Evolutionary conservation across 2,113 vertebrate species (phyloP).

Genomic region (Caracal caracal): DNA sequence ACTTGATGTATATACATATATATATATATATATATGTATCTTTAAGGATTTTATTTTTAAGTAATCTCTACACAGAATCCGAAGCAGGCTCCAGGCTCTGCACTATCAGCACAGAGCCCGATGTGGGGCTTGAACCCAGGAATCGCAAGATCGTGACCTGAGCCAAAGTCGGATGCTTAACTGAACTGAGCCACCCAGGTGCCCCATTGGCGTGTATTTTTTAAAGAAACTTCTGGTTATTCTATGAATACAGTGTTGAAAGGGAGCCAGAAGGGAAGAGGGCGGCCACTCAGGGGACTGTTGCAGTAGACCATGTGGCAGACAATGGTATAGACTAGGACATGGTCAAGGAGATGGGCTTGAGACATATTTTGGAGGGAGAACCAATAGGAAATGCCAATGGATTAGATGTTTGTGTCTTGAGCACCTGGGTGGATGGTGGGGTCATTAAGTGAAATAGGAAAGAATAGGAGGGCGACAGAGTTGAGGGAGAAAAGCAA

Average conservation of each 20-base stretch:
- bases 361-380: not conserved
- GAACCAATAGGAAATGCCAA: not conserved
- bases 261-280: not conserved
- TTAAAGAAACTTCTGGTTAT: not conserved
- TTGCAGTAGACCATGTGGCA: not conserved
- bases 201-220: not conserved
- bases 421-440: not conserved
- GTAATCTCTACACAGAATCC: not conserved
- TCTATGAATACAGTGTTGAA: not conserved
- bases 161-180: too few species aligned
- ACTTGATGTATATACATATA: too few species aligned
- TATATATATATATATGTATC: not conserved
- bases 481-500: not conserved
- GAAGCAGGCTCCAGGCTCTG: too few species aligned
- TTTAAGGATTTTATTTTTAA: not conserved
- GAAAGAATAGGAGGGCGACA: not conserved
- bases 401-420: not conserved
- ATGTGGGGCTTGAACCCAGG: too few species aligned
- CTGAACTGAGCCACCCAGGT: not conserved
- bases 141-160: too few species aligned
- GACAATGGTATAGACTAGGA: not conserved
- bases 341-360: not conserved
- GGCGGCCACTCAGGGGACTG: not conserved
- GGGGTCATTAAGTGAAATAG: not conserved
- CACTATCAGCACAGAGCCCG: too few species aligned